Conservation (phyloP, 2,113 vertebrate species). For the cat (Felis catus) region F.catus_Fca126_mat1.0 CM031412.1:52562001-52562500, state of each 20-base stretch:
- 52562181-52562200: too few species aligned
- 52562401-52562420: conserved; percentile 27
- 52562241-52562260: too few species aligned
- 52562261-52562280: too few species aligned
- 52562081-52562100: too few species aligned
- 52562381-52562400: neutral
- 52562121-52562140: too few species aligned
- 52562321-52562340: neutral
- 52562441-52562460: neutral
- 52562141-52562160: too few species aligned
- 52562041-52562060: neutral
- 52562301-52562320: neutral
- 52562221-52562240: too few species aligned
- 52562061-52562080: neutral
- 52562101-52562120: too few species aligned
- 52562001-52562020: neutral
- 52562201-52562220: too few species aligned
- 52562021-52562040: neutral
- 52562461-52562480: neutral
- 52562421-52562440: neutral
- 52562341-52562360: neutral
- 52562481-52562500: neutral
- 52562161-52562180: too few species aligned
- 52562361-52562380: neutral
- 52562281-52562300: too few species aligned